Evolutionary conservation across 2,888 invertebrate species (phyloP), one percentile per base, ranked within the genome.

Genomic region (Clunio marinus): DNA sequence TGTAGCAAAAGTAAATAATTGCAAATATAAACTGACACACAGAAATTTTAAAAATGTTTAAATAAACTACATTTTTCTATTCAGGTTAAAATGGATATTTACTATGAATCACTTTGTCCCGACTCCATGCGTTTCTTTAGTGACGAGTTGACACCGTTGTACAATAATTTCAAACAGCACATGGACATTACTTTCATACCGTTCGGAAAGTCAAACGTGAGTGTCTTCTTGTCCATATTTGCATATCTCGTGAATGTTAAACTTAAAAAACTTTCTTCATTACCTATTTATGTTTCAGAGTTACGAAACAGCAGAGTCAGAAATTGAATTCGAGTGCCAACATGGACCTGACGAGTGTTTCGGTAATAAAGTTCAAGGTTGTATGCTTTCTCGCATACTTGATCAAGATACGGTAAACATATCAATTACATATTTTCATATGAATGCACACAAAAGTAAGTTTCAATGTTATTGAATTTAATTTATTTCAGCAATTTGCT

Each of bases 171-270:
- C 46, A 77, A 81, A 7, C 74, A 81, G 10, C 80, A 82, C 72
- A 73, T 86, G 3, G 76, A 79, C 45, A 73, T 87, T 13, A 75
- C 77, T 17, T 76, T 86, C 32, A 78, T 87, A 59, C 86, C 87
- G 1, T 87, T 87, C 73, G 87, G 87, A 58, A 87, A 86, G 76
- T 82, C 86, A 7, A 74, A 73, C 73, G 87, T 86, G 75, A 80
- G 79, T 76, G n/a, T n/a, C n/a, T n/a, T n/a, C n/a, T n/a, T n/a
- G n/a, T n/a, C n/a, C n/a, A n/a, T n/a, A n/a, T n/a, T n/a, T n/a
- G n/a, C n/a, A n/a, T n/a, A n/a, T n/a, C n/a, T n/a, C n/a, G n/a
- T n/a, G n/a, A n/a, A n/a, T n/a, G n/a, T n/a, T n/a, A n/a, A n/a
- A n/a, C n/a, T n/a, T n/a, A n/a, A n/a, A n/a, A n/a, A n/a, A n/a